Conservation (phyloP, 2,888 invertebrate species). For the Drosophila kanekoi region DNA sequence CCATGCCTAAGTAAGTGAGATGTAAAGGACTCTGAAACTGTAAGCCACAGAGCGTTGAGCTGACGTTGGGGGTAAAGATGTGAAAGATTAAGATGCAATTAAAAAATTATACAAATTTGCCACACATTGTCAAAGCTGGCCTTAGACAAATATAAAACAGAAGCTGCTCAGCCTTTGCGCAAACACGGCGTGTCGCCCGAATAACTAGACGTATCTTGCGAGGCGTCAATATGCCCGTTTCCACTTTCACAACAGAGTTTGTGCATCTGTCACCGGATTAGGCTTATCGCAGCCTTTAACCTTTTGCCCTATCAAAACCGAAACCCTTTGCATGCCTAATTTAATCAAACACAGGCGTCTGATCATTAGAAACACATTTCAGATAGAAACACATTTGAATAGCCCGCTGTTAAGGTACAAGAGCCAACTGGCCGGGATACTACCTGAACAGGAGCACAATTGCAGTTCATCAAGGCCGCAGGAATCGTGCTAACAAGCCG, state of each 20-base stretch:
- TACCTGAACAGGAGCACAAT: slow-evolving; percentile 29
- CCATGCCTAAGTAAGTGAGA: no score
- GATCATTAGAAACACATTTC: slow-evolving; percentile 54
- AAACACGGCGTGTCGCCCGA: no score
- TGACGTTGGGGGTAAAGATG: no score
- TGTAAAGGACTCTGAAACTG: no score
- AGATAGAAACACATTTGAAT: slow-evolving; percentile 16
- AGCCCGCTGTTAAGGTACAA: slow-evolving; percentile 15
- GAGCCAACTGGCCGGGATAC: slow-evolving; percentile 14
- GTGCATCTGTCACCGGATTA: slow-evolving; percentile 47
- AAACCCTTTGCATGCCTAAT: slow-evolving; percentile 45
- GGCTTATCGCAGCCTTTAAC: slow-evolving; percentile 27
- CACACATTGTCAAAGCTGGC: no score
- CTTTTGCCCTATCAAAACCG: slow-evolving; percentile 20
- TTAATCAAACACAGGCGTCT: slow-evolving; percentile 56
- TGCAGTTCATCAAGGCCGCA: slow-evolving; percentile 48
- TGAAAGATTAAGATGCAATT: no score
- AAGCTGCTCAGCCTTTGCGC: no score
- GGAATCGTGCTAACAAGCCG: slow-evolving; percentile 52
- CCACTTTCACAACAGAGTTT: slow-evolving; percentile 8
- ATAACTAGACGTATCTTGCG: no score
- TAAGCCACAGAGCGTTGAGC: no score
- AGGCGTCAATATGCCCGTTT: no score
- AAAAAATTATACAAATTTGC: no score
- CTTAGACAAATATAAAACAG: no score